phyloP scores from a whole-genome alignment of 2,797 vertebrate species.

The Petrocephalus schoutedeni region DNA sequence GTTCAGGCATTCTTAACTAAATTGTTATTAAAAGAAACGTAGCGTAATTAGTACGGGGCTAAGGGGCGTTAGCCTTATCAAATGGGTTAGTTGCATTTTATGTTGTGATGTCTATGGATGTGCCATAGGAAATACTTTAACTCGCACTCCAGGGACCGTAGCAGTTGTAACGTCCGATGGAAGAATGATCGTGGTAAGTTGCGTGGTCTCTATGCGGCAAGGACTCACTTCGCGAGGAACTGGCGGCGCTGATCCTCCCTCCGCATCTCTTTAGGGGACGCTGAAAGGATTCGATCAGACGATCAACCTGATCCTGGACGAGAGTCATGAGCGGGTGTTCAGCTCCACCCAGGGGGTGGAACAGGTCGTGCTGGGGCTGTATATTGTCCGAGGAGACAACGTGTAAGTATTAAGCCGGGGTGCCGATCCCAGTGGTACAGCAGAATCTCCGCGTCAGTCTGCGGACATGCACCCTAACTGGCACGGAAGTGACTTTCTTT shows the following conservation, averaged over 20 bases:
- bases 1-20: not conserved
- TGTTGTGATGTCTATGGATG: not conserved
- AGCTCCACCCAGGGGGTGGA: slow-evolving; percentile 96
- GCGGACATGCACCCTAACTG: not conserved
- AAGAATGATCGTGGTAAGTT: slow-evolving; percentile 96
- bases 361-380: slow-evolving; percentile 94
- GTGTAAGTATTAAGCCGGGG: slow-evolving; percentile 73
- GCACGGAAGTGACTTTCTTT: not conserved
- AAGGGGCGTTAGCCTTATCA: not conserved
- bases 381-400: slow-evolving; percentile 96
- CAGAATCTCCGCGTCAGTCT: not conserved
- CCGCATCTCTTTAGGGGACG: slow-evolving; percentile 70
- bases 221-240: not conserved
- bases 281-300: slow-evolving; percentile 98
- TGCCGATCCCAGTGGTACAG: not conserved
- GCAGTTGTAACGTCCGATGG: slow-evolving; percentile 95
- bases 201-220: slow-evolving; percentile 21
- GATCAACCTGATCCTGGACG: slow-evolving; percentile 97
- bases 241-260: not conserved
- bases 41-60: not conserved
- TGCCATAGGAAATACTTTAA: slow-evolving; percentile 32
- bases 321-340: slow-evolving; percentile 97
- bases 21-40: not conserved
- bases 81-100: not conserved
- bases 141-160: slow-evolving; percentile 74